phyloP scores from a whole-genome alignment of 2,888 invertebrate species.

The Eristalinus sepulchralis region DNA sequence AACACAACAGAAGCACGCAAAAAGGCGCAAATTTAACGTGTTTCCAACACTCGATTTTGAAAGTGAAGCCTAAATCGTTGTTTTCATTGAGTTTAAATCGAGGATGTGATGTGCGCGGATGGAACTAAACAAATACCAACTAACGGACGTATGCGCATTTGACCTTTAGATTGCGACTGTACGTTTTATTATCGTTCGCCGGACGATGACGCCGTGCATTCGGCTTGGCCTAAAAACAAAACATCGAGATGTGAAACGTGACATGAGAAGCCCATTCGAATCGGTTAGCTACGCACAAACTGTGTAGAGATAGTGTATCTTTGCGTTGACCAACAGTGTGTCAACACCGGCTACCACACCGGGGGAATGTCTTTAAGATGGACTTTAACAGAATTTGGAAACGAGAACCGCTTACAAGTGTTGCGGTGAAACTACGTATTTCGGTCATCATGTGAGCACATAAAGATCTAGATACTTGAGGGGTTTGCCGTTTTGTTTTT shows the following conservation, averaged over 20 bases:
- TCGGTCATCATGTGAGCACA: background rate
- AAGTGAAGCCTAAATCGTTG: too few species aligned
- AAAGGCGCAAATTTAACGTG: background rate
- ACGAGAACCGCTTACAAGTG: background rate
- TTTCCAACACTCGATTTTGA: background rate
- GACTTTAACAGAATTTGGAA: conserved; percentile 12
- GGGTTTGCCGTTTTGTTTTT: background rate
- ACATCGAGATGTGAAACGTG: background rate
- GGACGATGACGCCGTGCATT: background rate
- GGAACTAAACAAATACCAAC: background rate
- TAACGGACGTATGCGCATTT: background rate
- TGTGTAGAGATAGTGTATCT: background rate
- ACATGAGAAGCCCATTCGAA: conserved; percentile 7
- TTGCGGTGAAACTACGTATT: background rate
- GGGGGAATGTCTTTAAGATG: background rate
- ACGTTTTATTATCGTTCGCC: background rate
- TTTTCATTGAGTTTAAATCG: too few species aligned
- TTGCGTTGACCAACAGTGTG: background rate
- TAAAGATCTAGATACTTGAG: background rate
- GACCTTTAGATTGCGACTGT: background rate
- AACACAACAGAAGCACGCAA: background rate
- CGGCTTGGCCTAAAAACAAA: background rate
- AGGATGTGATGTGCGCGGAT: too few species aligned
- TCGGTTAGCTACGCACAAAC: conserved; percentile 5
- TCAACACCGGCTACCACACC: background rate